Evolutionary conservation across 2,888 invertebrate species (phyloP).

Genomic region (Slavum lentiscoides): DNA sequence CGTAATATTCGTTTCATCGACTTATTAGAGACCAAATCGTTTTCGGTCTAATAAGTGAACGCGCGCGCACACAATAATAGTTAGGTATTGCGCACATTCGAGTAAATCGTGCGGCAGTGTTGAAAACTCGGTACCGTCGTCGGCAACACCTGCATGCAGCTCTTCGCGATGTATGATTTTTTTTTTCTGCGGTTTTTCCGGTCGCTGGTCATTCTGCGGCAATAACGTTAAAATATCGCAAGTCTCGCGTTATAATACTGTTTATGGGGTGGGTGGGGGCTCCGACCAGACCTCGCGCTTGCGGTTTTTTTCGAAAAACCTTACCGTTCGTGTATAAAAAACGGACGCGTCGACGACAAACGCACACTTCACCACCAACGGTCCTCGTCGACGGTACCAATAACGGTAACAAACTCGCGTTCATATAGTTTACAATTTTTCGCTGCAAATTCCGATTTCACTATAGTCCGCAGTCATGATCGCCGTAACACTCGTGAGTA

Average conservation of each 20-base stretch:
- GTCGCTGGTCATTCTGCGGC: not conserved
- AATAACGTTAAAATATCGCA: too few species aligned
- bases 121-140: too few species aligned
- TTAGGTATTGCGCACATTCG: too few species aligned
- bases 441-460: too few species aligned
- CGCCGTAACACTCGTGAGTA: too few species aligned
- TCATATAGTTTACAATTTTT: too few species aligned
- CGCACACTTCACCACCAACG: not conserved
- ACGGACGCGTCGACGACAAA: not conserved
- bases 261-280: too few species aligned
- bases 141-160: not conserved
- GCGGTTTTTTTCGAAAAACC: constrained; percentile 6
- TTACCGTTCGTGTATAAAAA: constrained; percentile 10
- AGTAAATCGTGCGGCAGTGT: not conserved
- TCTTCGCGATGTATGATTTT: not conserved
- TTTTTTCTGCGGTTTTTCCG: constrained; percentile 5
- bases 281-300: not conserved
- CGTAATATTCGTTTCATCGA: too few species aligned
- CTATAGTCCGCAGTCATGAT: too few species aligned
- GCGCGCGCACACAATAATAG: not conserved
- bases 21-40: not conserved
- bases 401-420: not conserved
- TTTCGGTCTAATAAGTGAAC: constrained; percentile 21
- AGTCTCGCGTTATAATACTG: too few species aligned
- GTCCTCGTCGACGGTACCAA: not conserved